Evolutionary conservation across 2,797 vertebrate genomes (phyloP).

Genomic region (Acanthurus tractus): DNA sequence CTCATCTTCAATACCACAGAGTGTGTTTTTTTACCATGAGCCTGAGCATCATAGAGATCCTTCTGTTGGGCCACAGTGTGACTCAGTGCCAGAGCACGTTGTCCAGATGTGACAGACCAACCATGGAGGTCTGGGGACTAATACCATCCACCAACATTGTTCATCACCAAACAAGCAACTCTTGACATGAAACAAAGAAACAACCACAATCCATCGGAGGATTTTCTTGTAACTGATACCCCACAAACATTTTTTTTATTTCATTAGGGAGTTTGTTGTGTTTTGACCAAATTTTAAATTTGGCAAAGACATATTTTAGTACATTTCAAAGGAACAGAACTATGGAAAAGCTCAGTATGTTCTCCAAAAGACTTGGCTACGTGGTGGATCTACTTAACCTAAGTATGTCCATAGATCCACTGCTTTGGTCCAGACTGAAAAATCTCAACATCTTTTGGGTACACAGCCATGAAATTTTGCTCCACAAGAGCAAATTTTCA

Average conservation of each 20-base stretch:
- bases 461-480: neutral
- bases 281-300: slow-evolving; percentile 17
- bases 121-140: slow-evolving; percentile 49
- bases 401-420: neutral
- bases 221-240: slow-evolving; percentile 39
- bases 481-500: neutral
- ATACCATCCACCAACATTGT: slow-evolving; percentile 48
- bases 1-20: slow-evolving; percentile 48
- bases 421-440: neutral
- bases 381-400: neutral
- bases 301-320: neutral
- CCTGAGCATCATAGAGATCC: slow-evolving; percentile 43
- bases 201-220: slow-evolving; percentile 44
- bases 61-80: slow-evolving; percentile 61
- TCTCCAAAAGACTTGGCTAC: slow-evolving; percentile 16
- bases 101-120: slow-evolving; percentile 47
- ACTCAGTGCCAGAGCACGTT: slow-evolving; percentile 62
- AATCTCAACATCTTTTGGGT: neutral
- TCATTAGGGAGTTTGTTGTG: slow-evolving; percentile 30
- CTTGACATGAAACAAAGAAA: slow-evolving; percentile 37
- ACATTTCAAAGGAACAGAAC: slow-evolving; percentile 9
- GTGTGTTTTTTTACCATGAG: slow-evolving; percentile 14
- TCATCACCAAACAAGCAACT: slow-evolving; percentile 35
- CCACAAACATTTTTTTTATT: slow-evolving; percentile 49
- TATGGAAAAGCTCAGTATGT: neutral